Evolutionary conservation across 2,113 vertebrate species (phyloP).

Genomic region (Grus americana): DNA sequence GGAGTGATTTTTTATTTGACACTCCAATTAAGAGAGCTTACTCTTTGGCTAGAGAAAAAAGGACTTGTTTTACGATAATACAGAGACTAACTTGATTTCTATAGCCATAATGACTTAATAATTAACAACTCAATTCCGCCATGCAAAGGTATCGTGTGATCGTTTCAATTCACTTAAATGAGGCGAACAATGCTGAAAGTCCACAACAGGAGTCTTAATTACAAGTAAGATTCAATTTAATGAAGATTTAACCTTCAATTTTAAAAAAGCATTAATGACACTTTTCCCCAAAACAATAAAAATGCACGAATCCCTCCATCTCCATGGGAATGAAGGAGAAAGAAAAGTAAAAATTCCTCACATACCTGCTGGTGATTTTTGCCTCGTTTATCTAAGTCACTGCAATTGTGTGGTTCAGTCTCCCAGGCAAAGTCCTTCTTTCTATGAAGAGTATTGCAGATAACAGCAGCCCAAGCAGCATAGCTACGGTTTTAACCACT

Average conservation of each 20-base stretch:
- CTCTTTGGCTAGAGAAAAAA: background rate
- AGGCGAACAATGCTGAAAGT: background rate
- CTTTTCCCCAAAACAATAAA: background rate
- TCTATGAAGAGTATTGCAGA: background rate
- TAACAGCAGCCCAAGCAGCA: background rate
- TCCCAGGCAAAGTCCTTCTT: background rate
- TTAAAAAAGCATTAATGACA: accelerated
- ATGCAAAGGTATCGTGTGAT: background rate
- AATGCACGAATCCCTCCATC: background rate
- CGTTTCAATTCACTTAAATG: background rate
- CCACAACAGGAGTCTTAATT: background rate
- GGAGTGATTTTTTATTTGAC: background rate
- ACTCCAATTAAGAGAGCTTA: background rate
- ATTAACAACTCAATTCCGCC: background rate
- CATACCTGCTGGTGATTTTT: background rate
- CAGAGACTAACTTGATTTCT: background rate
- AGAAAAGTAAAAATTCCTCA: background rate
- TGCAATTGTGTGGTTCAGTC: accelerated
- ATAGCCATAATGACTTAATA: background rate
- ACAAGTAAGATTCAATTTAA: background rate
- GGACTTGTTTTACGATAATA: background rate
- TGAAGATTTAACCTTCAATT: background rate
- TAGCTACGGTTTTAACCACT: background rate
- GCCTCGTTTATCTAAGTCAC: background rate
- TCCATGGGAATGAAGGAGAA: background rate